Conservation (phyloP, 1,140 invertebrate species). For the Pogonognathellus flavescens region DNA sequence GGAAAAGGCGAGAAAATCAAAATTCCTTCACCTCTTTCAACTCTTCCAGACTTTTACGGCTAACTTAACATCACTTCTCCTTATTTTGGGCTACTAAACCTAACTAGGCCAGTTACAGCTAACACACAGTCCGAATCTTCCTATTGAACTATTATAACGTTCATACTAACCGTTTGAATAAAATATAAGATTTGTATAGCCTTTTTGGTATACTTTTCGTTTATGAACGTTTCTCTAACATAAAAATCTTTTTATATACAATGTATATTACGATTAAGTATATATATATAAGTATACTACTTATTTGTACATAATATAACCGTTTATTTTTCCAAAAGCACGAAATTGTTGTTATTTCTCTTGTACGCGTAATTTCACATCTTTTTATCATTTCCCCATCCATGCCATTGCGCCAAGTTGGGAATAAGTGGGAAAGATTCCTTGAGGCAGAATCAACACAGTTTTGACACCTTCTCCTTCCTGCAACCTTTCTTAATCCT, state of each 20-base stretch:
- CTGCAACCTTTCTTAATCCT: neutral
- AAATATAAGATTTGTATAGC: too few relatives aligned
- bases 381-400: neutral
- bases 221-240: too few relatives aligned
- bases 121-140: too few relatives aligned
- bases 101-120: too few relatives aligned
- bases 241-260: too few relatives aligned
- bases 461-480: slow-evolving; percentile 9
- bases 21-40: slow-evolving; percentile 15
- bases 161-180: too few relatives aligned
- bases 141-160: too few relatives aligned
- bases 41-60: neutral
- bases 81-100: too few relatives aligned
- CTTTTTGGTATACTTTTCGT: too few relatives aligned
- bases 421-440: neutral
- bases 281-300: too few relatives aligned
- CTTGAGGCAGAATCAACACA: neutral
- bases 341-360: neutral
- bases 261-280: too few relatives aligned
- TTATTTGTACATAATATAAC: too few relatives aligned
- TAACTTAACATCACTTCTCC: neutral
- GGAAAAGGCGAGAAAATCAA: slow-evolving; percentile 32
- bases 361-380: neutral
- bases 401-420: neutral
- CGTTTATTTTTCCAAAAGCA: neutral